These are phyloP conservation scores for Columba guinea DNA, from an alignment of 2,797 vertebrate species.

Conservation along the genomic window DNA sequence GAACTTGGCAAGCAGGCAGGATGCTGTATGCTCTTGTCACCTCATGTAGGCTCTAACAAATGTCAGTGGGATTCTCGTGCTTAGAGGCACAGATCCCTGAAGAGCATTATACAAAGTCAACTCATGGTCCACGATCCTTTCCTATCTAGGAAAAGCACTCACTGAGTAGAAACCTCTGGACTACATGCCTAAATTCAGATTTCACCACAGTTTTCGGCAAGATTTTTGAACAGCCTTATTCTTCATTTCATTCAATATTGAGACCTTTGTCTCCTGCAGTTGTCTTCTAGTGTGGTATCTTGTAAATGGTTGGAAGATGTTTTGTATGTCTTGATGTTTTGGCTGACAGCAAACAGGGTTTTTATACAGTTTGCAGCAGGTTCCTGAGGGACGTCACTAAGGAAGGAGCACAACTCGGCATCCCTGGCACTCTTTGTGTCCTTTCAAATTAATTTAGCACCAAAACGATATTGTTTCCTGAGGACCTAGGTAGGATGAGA, in stretches of 20 bases:
- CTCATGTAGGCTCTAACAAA: neutral
- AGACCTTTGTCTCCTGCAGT: neutral
- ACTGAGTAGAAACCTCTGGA: neutral
- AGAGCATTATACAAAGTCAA: neutral
- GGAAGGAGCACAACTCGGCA: neutral
- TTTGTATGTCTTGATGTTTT: neutral
- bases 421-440: neutral
- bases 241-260: neutral
- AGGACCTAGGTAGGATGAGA: neutral
- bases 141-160: neutral
- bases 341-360: neutral
- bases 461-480: neutral
- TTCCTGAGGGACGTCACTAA: neutral
- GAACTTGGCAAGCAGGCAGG: neutral
- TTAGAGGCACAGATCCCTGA: neutral
- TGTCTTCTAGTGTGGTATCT: neutral
- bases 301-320: neutral
- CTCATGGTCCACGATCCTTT: neutral
- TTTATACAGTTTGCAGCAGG: neutral
- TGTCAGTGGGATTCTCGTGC: neutral
- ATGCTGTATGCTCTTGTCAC: neutral
- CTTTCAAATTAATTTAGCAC: neutral
- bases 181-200: neutral
- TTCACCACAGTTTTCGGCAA: neutral
- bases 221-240: neutral